Conservation (phyloP, 2,797 vertebrate species). For the Malacoraja senta region DNA sequence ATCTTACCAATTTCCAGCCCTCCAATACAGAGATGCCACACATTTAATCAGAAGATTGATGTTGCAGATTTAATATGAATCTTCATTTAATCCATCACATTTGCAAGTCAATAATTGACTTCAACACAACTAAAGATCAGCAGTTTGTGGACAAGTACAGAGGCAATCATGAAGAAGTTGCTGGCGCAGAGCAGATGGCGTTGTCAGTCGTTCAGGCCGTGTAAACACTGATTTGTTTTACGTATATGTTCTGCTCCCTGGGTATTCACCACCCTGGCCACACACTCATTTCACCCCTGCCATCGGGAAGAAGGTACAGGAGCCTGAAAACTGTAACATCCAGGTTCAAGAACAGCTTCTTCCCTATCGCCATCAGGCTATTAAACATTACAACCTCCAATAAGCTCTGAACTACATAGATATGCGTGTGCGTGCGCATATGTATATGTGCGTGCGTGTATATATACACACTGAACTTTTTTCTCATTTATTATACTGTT, state of each 20-base stretch:
- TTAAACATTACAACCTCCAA: too few relatives aligned
- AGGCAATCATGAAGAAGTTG: slow-evolving; percentile 21
- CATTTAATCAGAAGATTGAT: neutral
- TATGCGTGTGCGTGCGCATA: too few relatives aligned
- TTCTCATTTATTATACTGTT: too few relatives aligned
- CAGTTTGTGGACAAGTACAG: slow-evolving; percentile 26
- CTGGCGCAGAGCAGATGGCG: slow-evolving; percentile 12
- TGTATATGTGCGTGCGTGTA: too few relatives aligned
- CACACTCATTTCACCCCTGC: too few relatives aligned
- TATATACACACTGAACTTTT: too few relatives aligned
- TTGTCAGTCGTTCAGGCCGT: neutral
- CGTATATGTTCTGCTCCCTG: neutral
- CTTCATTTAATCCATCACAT: slow-evolving; percentile 31
- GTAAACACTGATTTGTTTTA: neutral
- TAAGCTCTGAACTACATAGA: too few relatives aligned
- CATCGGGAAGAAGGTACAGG: too few relatives aligned
- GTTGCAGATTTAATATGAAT: slow-evolving; percentile 7
- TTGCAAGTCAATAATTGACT: slow-evolving; percentile 24
- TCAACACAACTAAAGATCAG: slow-evolving; percentile 20
- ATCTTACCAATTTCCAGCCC: neutral
- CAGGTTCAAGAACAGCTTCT: too few relatives aligned
- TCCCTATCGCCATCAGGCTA: too few relatives aligned
- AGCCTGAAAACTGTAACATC: too few relatives aligned
- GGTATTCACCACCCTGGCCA: too few relatives aligned
- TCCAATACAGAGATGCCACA: neutral